Evolutionary conservation across 1,140 invertebrate species (phyloP).

Genomic region (Brachionus rubens): DNA sequence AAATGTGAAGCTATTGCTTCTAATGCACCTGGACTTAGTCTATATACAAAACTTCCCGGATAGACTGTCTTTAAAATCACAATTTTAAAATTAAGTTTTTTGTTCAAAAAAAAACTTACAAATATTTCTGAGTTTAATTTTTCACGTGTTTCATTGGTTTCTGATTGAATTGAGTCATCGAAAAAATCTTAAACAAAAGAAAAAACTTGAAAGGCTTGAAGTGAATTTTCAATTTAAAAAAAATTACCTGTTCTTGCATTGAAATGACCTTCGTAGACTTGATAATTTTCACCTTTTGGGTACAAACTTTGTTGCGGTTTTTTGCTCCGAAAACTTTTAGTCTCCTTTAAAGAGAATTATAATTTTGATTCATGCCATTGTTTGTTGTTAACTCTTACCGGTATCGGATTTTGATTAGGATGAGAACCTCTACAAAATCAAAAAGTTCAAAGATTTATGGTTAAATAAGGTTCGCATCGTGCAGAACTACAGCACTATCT

Average conservation of each 20-base stretch:
- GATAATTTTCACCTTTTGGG: not conserved
- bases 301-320: not conserved
- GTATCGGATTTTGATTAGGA: no score
- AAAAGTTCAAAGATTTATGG: no score
- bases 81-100: not conserved
- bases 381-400: no score
- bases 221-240: not conserved
- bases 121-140: slow-evolving; percentile 19
- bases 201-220: not conserved
- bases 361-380: not conserved
- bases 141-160: not conserved
- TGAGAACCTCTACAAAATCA: no score
- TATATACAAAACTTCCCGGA: slow-evolving; percentile 30
- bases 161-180: not conserved
- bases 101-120: not conserved
- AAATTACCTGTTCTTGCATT: not conserved
- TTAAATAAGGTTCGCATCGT: no score
- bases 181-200: not conserved
- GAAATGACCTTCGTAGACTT: slow-evolving; percentile 5
- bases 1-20: slow-evolving; percentile 26
- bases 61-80: slow-evolving; percentile 1
- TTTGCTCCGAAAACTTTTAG: no score
- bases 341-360: not conserved
- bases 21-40: slow-evolving; percentile 15
- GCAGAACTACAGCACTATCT: no score